Base-by-base conservation (phyloP, 2,797 vertebrate species). In the Xiphorhynchus erythropygius region DNA sequence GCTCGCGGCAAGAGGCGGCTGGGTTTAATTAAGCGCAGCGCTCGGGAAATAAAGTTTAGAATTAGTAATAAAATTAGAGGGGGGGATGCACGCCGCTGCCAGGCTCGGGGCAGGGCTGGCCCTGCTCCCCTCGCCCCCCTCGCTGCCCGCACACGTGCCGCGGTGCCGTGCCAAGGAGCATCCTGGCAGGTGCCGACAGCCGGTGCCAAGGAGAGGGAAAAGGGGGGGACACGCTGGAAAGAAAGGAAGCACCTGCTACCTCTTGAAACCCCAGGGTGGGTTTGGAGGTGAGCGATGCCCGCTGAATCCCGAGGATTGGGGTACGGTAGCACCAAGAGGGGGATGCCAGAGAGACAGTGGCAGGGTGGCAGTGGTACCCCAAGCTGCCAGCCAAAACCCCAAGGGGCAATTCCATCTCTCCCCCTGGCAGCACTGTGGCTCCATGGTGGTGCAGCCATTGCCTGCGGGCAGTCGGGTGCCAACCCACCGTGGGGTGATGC, bases 11-110 rank as follows among this genome's bases (percentile, higher is more conserved):
- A 95, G 89, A 90, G 93, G 92, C 59, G 64, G 96, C 89, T 75
- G 90, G 37, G 65, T 96, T 97, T 97, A 96, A 97, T 97, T 96
- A 97, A 95, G 96, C 78, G 22, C 57, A 27, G 96, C 59, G 19
- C 69, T 89, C 2, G 70, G 90, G 90, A 69, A 84, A 68, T 35
- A 77, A 94, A 90, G 67, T 77, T 79, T 74, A 80, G 87, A 90
- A 90, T 62, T 44, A 23, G 70, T 62, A 73, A 24, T 83, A 76
- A 84, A 86, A 83, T 44, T 6, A 44, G 62, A 24, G 7, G 13
- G 13, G 24, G 27, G 22, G 16, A 50, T 9, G 57, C 35, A 60
- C 76, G 71, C 86, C 2, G 7, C 64, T 50, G 87, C 19, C 64
- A 75, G 76, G 71, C 37, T 64, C 27, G 3, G 87, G 73, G 77